Conservation (phyloP, 2,113 vertebrate species). For the Alligator mississippiensis region DNA sequence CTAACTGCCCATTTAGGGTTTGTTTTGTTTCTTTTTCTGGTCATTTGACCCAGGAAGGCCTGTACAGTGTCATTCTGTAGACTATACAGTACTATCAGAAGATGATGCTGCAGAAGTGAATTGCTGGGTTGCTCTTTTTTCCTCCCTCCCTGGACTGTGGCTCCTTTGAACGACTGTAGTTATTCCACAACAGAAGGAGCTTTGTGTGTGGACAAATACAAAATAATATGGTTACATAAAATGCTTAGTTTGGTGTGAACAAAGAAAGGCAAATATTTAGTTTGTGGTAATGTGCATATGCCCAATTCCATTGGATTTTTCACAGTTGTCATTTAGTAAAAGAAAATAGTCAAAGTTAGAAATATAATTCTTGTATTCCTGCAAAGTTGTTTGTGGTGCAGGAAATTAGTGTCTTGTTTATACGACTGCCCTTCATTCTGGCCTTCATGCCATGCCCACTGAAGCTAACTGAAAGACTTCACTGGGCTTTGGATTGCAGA, state of each 20-base stretch:
- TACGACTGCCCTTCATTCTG: neutral
- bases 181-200: conserved; percentile 29
- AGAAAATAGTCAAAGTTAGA: neutral
- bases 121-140: neutral
- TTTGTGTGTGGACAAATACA: conserved; percentile 35
- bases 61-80: neutral
- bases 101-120: neutral
- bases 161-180: neutral
- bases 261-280: neutral
- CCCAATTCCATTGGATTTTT: neutral
- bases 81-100: conserved; percentile 5
- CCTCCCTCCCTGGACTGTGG: neutral
- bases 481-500: neutral
- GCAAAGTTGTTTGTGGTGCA: neutral
- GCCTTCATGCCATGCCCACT: neutral
- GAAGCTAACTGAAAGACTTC: neutral
- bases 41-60: conserved; percentile 18
- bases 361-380: neutral
- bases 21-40: neutral
- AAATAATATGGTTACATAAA: conserved; percentile 1
- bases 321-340: neutral
- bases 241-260: neutral
- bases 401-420: neutral
- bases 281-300: too few species aligned
- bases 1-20: neutral